phyloP scores from a whole-genome alignment of 2,888 invertebrate genomes.

The Odontocolon sp. region DNA sequence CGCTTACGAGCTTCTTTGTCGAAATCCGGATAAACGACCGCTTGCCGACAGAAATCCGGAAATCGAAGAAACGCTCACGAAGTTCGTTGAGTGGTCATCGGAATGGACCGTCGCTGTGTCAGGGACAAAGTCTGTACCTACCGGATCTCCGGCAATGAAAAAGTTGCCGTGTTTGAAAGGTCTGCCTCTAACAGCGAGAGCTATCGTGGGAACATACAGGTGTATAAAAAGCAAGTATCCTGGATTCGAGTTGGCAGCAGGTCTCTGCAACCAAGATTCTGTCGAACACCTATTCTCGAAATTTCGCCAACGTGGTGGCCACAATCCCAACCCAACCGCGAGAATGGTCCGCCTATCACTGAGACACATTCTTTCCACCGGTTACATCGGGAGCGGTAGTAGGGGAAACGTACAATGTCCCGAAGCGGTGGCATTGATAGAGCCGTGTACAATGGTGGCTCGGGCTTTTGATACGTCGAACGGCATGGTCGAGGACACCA shows the following conservation, averaged over 20 bases:
- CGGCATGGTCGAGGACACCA: neutral
- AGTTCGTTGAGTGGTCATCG: too few relatives aligned
- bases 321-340: slow-evolving; percentile 34
- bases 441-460: neutral
- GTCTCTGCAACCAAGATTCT: slow-evolving; percentile 39
- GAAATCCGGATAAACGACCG: slow-evolving; percentile 16
- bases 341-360: slow-evolving; percentile 24
- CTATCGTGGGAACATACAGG: neutral
- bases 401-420: slow-evolving; percentile 18
- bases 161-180: slow-evolving; percentile 11
- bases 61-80: too few relatives aligned
- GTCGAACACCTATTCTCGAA: slow-evolving; percentile 43
- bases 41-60: slow-evolving; percentile 7
- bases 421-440: slow-evolving; percentile 5
- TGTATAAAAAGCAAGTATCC: neutral
- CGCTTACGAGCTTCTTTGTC: neutral
- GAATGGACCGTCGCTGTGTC: too few relatives aligned
- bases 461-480: neutral
- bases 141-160: neutral
- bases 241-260: slow-evolving; percentile 36
- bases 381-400: neutral
- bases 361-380: slow-evolving; percentile 25
- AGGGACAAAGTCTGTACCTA: too few relatives aligned
- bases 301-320: slow-evolving; percentile 12
- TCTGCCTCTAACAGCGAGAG: slow-evolving; percentile 13